Conservation (phyloP, 2,888 invertebrate genomes). For the Agrochola circellaris region DNA sequence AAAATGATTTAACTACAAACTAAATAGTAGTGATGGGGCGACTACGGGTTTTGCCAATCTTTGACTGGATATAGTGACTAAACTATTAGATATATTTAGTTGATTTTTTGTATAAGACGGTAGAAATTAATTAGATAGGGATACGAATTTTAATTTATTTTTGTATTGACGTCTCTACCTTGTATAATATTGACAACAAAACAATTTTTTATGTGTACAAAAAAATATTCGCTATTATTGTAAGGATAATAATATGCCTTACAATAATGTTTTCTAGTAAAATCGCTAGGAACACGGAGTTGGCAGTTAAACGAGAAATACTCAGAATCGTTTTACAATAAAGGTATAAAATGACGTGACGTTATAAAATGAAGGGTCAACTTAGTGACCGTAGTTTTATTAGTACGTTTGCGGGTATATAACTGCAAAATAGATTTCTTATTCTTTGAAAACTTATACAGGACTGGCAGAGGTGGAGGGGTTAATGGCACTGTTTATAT, state of each 20-base stretch:
- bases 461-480: neutral
- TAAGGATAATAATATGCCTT: conserved; percentile 26
- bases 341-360: conserved; percentile 53
- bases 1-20: no score
- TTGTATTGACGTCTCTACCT: neutral
- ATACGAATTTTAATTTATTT: neutral
- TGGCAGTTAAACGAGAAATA: conserved; percentile 63
- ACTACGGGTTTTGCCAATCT: neutral
- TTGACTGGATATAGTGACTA: neutral
- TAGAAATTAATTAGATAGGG: neutral
- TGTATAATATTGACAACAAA: conserved; percentile 3
- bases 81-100: neutral
- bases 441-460: conserved; percentile 25
- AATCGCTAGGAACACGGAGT: conserved; percentile 40
- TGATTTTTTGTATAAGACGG: neutral
- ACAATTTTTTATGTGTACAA: conserved; percentile 29
- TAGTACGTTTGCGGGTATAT: conserved; percentile 39
- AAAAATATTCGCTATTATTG: conserved; percentile 27
- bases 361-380: conserved; percentile 63
- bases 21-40: neutral
- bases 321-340: conserved; percentile 67
- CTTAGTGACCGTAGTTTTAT: conserved; percentile 59
- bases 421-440: conserved; percentile 40
- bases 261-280: conserved; percentile 45
- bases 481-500: conserved; percentile 11